These are phyloP conservation scores for Haplochromis burtoni DNA, from an alignment of 2,113 vertebrate species.

Conservation along the genomic window DNA sequence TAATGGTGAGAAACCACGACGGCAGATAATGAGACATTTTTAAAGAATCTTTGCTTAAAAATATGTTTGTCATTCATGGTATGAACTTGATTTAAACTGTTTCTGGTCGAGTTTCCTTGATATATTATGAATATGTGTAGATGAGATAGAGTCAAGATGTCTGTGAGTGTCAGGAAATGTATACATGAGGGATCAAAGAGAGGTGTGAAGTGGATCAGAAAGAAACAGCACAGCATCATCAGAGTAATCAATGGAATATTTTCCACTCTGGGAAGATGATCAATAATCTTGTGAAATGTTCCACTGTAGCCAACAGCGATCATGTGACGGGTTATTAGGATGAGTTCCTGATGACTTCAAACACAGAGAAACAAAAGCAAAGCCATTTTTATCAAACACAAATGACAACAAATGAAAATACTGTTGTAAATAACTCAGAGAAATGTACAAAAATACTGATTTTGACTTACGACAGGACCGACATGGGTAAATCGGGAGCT, in stretches of 20 bases:
- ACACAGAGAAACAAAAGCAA: neutral
- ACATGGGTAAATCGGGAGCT: neutral
- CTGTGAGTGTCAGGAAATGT: neutral
- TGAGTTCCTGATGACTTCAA: neutral
- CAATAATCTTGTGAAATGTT: neutral
- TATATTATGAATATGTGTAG: neutral
- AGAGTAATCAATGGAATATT: neutral
- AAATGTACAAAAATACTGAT: neutral
- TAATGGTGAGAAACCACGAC: neutral
- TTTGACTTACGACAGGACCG: neutral
- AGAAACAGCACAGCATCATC: neutral
- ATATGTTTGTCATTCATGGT: fast-evolving
- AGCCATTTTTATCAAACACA: fast-evolving
- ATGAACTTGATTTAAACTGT: neutral
- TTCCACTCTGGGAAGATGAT: neutral
- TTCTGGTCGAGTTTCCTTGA: neutral
- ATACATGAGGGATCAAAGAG: fast-evolving
- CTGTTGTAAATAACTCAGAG: neutral
- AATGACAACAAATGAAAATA: neutral
- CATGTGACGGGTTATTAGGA: fast-evolving
- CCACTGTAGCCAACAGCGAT: neutral
- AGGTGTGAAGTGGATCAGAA: neutral
- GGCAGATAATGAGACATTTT: neutral
- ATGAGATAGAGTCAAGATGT: neutral
- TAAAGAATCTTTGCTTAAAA: neutral